Base-by-base conservation (phyloP, 2,888 invertebrate genomes). In the Nasonovia ribisnigri region DNA sequence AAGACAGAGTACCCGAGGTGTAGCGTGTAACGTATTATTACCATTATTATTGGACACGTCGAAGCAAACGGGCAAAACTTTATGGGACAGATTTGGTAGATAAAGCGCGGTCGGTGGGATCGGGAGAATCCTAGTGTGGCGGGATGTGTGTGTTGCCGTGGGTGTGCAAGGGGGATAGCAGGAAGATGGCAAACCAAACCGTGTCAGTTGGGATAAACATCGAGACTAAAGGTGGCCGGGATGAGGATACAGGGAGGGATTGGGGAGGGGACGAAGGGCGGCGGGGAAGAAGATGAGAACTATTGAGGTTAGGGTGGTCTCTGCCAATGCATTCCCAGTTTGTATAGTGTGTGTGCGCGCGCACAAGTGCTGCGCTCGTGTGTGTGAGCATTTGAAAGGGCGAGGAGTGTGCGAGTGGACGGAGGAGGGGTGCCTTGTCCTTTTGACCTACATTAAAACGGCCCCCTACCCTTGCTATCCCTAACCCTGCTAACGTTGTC, bases 361-460 rank as follows among this genome's bases (percentile, higher is more conserved):
- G 91, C 90, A 51, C 20, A 16, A 8, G 16, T 16, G 48, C 43
- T 60, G 46, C 13, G n/a, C 11, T n/a, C 42, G 92, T 4, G 87
- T 11, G 86, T n/a, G 57, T 2, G 86, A 48, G 67, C 42, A 29
- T 87, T 26, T 11, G 1, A 91, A 57, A 84, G n/a, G 43, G 46
- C 1, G 57, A 20, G 88, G n/a, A 29, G 26, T 11, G 26, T 29
- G 29, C 0, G 42, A 84, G 8, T 26, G 48, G 67, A 60, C 46
- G 60, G 8, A 67, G 5, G 36, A 6, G 26, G 26, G 10, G 88
- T 20, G 92, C 92, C 92, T 92, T 92, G 92, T 92, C 92, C 92
- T 92, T 92, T 92, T 92, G 92, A 92, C 92, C 92, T 92, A 92
- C 88, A 92, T 92, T 88, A 92, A 92, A 92, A 77, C 67, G 51